phyloP scores from a whole-genome alignment of 2,888 invertebrate species.

The Plebejus melissa region DNA sequence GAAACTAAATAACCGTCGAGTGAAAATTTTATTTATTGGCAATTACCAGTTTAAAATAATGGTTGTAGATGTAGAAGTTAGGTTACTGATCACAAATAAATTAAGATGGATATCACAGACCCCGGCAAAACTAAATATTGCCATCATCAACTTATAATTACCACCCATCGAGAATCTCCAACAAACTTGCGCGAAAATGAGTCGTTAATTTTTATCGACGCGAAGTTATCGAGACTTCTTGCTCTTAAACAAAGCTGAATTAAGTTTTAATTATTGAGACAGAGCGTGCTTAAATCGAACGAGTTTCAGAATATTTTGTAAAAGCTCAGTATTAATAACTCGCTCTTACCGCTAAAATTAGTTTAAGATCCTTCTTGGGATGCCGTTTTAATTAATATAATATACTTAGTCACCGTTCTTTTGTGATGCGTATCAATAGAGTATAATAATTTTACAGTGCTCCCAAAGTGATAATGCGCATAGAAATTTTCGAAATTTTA shows the following conservation, averaged over 20 bases:
- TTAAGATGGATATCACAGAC: slow-evolving; percentile 9
- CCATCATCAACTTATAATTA: slow-evolving; percentile 12
- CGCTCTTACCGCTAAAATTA: no score
- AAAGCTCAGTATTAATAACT: neutral
- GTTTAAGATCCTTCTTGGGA: no score
- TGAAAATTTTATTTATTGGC: neutral
- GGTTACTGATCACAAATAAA: slow-evolving; percentile 4
- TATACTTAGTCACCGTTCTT: no score
- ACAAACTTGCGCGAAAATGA: neutral
- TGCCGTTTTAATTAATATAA: no score
- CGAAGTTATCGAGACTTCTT: neutral
- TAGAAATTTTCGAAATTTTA: no score
- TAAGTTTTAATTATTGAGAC: neutral
- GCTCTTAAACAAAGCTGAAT: neutral
- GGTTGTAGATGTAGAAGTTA: neutral
- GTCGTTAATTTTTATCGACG: slow-evolving; percentile 6
- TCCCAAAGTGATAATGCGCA: no score
- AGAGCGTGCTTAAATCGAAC: neutral
- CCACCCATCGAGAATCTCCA: neutral
- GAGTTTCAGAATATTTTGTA: neutral
- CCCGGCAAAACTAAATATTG: slow-evolving; percentile 13
- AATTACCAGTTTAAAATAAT: neutral
- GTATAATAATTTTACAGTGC: no score
- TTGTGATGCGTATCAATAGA: no score
- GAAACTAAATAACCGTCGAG: neutral